Evolutionary conservation across 1,140 invertebrate genomes (phyloP).

Genomic region (Anagrus nilaparvatae): DNA sequence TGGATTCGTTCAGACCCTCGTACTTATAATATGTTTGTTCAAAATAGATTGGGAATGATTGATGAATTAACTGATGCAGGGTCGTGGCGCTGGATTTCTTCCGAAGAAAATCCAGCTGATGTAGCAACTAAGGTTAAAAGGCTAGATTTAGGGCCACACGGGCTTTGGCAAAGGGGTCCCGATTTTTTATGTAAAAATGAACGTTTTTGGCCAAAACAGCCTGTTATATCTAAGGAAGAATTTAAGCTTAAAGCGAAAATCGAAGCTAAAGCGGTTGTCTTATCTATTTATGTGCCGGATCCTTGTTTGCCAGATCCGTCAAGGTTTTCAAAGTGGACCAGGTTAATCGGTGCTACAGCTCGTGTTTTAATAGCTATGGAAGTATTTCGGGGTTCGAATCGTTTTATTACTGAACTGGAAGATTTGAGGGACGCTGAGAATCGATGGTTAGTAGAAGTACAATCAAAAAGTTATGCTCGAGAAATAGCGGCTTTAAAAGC

Average conservation of each 20-base stretch:
- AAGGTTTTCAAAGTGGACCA: constrained; percentile 12
- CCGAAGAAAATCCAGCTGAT: constrained; percentile 23
- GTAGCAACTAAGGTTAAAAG: constrained; percentile 19
- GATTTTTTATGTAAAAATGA: neutral
- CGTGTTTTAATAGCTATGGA: neutral
- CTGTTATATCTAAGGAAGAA: neutral
- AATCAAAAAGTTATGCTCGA: no score
- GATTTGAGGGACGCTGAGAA: neutral
- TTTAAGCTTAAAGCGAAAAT: neutral
- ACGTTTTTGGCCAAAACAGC: neutral
- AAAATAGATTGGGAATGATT: constrained; percentile 32
- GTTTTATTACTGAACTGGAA: neutral
- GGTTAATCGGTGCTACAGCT: constrained; percentile 12
- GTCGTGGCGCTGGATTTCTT: constrained; percentile 26
- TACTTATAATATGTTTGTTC: constrained; percentile 29
- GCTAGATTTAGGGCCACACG: neutral
- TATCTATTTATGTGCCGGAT: neutral
- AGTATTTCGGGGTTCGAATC: neutral
- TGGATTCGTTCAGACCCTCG: constrained; percentile 25
- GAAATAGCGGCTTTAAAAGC: no score
- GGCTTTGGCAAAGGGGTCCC: constrained; percentile 5
- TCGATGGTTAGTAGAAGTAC: neutral
- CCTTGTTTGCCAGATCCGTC: neutral
- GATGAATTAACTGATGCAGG: constrained; percentile 17
- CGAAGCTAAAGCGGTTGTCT: neutral